Base-by-base conservation (phyloP, 2,888 invertebrate species). In the Mythimna vitellina region DNA sequence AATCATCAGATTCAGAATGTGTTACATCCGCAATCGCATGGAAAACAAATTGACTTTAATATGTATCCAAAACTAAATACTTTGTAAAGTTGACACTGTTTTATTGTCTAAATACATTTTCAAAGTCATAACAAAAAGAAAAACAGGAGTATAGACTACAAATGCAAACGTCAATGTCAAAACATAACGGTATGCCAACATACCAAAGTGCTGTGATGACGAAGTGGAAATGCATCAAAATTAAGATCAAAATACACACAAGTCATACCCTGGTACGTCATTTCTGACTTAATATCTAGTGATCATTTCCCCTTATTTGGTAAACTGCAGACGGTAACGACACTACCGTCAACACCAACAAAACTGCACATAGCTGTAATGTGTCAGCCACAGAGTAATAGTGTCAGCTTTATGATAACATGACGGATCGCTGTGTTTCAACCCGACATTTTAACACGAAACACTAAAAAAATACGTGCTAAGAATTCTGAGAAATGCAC, bases 391-490 rank as follows among this genome's bases (percentile, higher is more conserved):
- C n/a, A n/a, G n/a, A n/a, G n/a, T n/a, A n/a, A n/a, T n/a, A n/a
- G 49, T 67, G 72, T 69, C 51, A 29, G 7, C 53, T 66, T 78
- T 63, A 79, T 73, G 53, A 54, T 58, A 60, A 56, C 64, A 20
- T 57, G 42, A 73, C 63, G 38, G 46, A 58, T 53, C 25, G 42
- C n/a, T 60, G 42, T 49, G 25, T 65, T 73, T 46, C 20, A 72
- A 73, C 25, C 32, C 60, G 56, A 46, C 32, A 57, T 72, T 76
- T 77, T 81, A 66, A 64, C 64, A 74, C 69, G 85, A 78, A 84
- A 73, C 72, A 73, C 56, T 75, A 78, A 75, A 82, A 77, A 62
- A 46, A 25, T 54, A 73, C 38, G 22, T 60, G 57, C 58, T 66
- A 56, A 49, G 70, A 74, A 57, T 46, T 84, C 72, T 62, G 29